Evolutionary conservation across 2,888 invertebrate genomes (phyloP).

Genomic region (Alloscopus bannaensis): DNA sequence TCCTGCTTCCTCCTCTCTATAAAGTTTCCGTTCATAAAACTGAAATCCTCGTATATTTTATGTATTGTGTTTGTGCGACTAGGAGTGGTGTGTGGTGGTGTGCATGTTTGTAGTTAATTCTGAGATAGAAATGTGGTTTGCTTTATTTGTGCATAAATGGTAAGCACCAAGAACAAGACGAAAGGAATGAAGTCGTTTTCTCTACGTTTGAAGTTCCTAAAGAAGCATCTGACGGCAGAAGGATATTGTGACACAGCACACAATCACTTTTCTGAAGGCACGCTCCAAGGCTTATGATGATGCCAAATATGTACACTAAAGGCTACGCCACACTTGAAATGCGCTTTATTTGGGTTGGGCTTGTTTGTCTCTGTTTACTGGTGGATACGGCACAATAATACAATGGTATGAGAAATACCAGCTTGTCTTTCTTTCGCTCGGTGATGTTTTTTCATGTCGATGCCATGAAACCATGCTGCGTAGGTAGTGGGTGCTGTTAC

Average conservation of each 20-base stretch:
- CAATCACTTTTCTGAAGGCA: conserved; percentile 21
- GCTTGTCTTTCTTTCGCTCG: too few relatives aligned
- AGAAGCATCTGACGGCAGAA: conserved; percentile 8
- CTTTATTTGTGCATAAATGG: conserved; percentile 14
- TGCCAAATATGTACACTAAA: too few relatives aligned
- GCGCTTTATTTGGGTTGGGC: too few relatives aligned
- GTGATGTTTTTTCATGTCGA: too few relatives aligned
- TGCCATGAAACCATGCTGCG: too few relatives aligned
- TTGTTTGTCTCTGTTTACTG: too few relatives aligned
- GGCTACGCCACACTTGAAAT: too few relatives aligned
- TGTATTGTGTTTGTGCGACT: not conserved
- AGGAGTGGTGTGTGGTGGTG: not conserved
- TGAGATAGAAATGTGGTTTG: conserved; percentile 13
- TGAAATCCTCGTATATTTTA: not conserved
- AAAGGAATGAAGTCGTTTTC: not conserved
- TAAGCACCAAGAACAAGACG: not conserved
- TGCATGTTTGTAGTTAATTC: not conserved
- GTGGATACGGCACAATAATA: too few relatives aligned
- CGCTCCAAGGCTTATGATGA: conserved; percentile 22
- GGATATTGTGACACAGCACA: too few relatives aligned
- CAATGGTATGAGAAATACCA: too few relatives aligned
- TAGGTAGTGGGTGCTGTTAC: too few relatives aligned
- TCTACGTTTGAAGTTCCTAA: conserved; percentile 23
- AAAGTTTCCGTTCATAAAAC: not conserved
- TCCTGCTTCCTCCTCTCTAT: not conserved